These are phyloP conservation scores for Anas flavirostris DNA, from an alignment of 2,797 vertebrate species.

Conservation along the genomic window DNA sequence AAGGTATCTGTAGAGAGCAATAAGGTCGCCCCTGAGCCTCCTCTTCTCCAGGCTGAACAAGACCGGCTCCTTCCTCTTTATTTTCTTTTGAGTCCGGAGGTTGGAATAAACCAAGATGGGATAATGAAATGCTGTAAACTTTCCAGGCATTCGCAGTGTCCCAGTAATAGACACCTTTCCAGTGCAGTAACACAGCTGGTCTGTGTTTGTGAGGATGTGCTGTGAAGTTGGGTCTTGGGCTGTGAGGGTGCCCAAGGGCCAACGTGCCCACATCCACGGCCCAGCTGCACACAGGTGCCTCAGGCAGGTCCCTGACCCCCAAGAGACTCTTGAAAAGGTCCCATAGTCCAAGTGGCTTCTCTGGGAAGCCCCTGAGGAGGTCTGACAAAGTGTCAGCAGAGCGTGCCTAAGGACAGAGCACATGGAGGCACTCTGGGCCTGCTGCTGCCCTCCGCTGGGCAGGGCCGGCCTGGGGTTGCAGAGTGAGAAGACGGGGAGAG, in stretches of 20 bases:
- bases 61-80: background rate
- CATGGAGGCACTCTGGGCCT: too few relatives aligned
- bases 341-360: background rate
- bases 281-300: background rate
- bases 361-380: background rate
- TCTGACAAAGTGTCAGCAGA: background rate
- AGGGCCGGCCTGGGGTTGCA: background rate
- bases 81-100: background rate
- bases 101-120: background rate
- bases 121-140: background rate
- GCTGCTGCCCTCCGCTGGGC: background rate
- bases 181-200: background rate
- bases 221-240: background rate
- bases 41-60: too few relatives aligned
- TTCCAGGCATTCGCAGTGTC: background rate
- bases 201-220: background rate
- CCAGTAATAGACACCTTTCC: background rate
- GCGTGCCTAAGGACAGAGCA: background rate
- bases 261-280: rapidly evolving
- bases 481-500: background rate
- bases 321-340: background rate
- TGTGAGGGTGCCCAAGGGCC: rapidly evolving
- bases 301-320: background rate
- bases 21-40: too few relatives aligned
- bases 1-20: too few relatives aligned